Evolutionary conservation across 2,888 invertebrate genomes (phyloP).

Genomic region (Conops quadrifasciatus): DNA sequence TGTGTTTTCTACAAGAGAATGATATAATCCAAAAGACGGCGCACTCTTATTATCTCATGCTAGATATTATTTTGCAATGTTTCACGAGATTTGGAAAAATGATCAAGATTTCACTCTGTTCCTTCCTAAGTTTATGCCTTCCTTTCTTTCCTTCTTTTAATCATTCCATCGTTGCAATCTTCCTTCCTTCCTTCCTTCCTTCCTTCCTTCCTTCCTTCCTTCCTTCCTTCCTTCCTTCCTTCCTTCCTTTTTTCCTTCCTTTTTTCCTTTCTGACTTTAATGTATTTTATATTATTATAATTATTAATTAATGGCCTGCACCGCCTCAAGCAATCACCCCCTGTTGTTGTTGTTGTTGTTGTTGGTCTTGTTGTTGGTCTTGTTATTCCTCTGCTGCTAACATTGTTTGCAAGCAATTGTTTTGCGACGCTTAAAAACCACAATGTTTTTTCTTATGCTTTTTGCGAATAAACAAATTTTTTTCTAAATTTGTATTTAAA

Average conservation of each 20-base stretch:
- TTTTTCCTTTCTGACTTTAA: neutral
- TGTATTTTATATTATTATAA: neutral
- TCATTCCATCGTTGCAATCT: neutral
- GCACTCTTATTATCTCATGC: too few relatives aligned
- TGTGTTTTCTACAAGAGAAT: too few relatives aligned
- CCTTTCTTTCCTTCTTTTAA: too few relatives aligned
- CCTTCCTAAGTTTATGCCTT: too few relatives aligned
- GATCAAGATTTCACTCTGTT: too few relatives aligned
- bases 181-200: slow-evolving; percentile 60
- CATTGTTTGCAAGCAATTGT: slow-evolving; percentile 4
- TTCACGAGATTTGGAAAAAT: too few relatives aligned
- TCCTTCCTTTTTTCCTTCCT: neutral
- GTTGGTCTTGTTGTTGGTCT: neutral
- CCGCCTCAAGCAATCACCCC: neutral
- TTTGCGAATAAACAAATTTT: too few relatives aligned
- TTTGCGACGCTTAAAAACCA: neutral
- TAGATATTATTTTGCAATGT: too few relatives aligned
- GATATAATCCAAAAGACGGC: too few relatives aligned
- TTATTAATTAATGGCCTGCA: neutral
- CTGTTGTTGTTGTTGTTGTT: slow-evolving; percentile 5
- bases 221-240: neutral
- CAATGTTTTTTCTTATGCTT: neutral
- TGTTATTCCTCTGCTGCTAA: neutral
- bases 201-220: slow-evolving; percentile 47
- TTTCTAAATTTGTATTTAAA: too few relatives aligned